Evolutionary conservation across 2,797 vertebrate genomes (phyloP).

Genomic region (Periophthalmus magnuspinnatus): DNA sequence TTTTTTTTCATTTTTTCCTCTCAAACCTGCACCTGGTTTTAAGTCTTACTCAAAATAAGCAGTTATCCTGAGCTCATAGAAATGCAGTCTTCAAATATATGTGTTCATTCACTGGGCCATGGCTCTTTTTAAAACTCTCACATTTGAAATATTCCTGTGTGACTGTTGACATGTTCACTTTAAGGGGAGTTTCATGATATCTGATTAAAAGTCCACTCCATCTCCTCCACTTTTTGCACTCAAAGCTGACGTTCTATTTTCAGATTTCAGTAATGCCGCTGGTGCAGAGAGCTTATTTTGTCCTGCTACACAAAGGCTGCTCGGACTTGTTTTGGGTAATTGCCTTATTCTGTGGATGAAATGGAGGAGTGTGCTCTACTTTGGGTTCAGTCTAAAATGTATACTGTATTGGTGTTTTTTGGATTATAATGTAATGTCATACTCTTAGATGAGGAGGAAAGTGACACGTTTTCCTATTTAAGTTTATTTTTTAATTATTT

Average conservation of each 20-base stretch:
- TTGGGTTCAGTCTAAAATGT: not conserved
- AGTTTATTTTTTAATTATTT: too few relatives aligned
- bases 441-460: too few relatives aligned
- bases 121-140: constrained; percentile 3
- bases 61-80: not conserved
- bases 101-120: not conserved
- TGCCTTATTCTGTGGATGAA: constrained; percentile 3
- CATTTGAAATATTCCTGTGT: not conserved
- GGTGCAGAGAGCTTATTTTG: not conserved
- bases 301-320: not conserved
- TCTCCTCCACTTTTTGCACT: constrained; percentile 1
- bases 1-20: too few relatives aligned
- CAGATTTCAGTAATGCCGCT: not conserved
- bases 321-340: not conserved
- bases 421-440: too few relatives aligned
- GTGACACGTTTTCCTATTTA: too few relatives aligned
- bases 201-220: constrained; percentile 6
- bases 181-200: not conserved
- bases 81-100: not conserved
- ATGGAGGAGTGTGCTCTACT: not conserved
- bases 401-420: too few relatives aligned
- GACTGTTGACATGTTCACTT: not conserved
- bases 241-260: not conserved
- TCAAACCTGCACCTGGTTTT: too few relatives aligned
- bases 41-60: not conserved